Evolutionary conservation across 2,113 vertebrate genomes (phyloP).

Genomic region (Calyptommatus sinebrachiatus): DNA sequence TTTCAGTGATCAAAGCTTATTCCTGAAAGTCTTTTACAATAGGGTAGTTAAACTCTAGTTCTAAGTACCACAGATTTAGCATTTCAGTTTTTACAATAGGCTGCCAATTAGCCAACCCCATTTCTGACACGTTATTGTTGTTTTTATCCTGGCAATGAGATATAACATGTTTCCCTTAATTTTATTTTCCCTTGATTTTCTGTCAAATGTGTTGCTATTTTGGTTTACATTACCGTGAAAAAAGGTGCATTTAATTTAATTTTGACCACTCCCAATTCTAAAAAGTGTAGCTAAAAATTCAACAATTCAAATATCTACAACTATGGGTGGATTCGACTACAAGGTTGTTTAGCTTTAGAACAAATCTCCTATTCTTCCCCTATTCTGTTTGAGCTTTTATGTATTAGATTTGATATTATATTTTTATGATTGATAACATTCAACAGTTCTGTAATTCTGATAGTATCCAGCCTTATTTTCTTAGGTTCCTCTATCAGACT

Average conservation of each 20-base stretch:
- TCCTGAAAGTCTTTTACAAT: neutral
- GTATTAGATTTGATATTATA: neutral
- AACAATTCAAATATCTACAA: neutral
- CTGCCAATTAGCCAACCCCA: slow-evolving; percentile 16
- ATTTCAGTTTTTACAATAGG: slow-evolving; percentile 4
- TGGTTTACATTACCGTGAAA: neutral
- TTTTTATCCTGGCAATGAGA: neutral
- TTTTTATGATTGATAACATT: neutral
- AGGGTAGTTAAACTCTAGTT: neutral
- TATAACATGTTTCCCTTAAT: neutral
- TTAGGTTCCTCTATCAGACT: neutral
- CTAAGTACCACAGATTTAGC: neutral
- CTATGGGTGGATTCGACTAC: neutral
- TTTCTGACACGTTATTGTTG: neutral
- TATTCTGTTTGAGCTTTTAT: neutral
- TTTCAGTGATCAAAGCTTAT: neutral
- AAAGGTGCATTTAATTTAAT: neutral
- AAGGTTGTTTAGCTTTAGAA: neutral
- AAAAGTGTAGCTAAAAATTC: neutral
- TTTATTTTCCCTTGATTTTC: neutral
- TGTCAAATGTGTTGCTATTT: neutral
- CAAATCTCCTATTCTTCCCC: neutral
- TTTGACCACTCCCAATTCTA: neutral
- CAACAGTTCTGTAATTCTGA: neutral
- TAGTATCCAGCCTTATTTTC: neutral